phyloP scores from a whole-genome alignment of 2,113 vertebrate genomes.

The Amphiprion percula region DNA sequence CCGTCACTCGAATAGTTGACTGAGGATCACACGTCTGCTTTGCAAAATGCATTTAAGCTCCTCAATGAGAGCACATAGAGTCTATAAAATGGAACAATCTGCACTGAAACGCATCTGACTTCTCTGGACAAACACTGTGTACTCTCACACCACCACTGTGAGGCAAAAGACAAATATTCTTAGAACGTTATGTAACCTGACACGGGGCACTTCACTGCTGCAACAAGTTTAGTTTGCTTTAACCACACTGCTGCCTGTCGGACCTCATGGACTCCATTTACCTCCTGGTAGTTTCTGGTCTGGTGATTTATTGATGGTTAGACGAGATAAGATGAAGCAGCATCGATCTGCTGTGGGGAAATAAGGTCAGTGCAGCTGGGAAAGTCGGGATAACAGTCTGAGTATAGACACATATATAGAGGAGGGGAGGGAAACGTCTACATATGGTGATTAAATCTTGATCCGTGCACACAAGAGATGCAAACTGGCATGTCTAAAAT shows the following conservation, averaged over 20 bases:
- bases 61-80: background rate
- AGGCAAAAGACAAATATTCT: constrained; percentile 55
- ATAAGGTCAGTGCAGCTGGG: constrained; percentile 7
- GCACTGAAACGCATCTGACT: constrained; percentile 7
- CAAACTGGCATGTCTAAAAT: background rate
- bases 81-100: background rate
- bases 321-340: constrained; percentile 21
- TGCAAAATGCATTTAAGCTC: background rate
- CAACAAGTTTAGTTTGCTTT: constrained; percentile 51
- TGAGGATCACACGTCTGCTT: no score
- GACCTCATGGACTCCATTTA: constrained; percentile 20
- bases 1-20: no score
- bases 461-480: background rate
- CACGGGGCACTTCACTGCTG: constrained; percentile 31
- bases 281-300: constrained; percentile 26
- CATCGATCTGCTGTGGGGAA: constrained; percentile 19
- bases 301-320: constrained; percentile 40
- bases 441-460: no score
- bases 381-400: background rate
- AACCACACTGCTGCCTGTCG: constrained; percentile 1
- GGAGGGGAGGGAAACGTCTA: background rate
- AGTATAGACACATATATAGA: background rate
- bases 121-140: constrained; percentile 10
- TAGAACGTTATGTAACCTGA: constrained; percentile 50
- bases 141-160: constrained; percentile 32